These are phyloP conservation scores for Epinotia nisella DNA, from an alignment of 2,888 invertebrate genomes.

Conservation along the genomic window DNA sequence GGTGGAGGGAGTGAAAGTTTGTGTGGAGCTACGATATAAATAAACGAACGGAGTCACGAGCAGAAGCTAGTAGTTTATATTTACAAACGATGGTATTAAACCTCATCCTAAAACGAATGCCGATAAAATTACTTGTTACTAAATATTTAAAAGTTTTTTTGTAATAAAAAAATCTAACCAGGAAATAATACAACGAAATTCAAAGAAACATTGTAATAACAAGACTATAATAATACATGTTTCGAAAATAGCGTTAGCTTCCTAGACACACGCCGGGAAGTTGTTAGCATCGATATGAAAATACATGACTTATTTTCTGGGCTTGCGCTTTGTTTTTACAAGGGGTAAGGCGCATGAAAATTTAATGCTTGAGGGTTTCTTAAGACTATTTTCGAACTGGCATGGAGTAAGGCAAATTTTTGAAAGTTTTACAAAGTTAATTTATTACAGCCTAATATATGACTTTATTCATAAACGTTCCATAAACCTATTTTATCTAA, in stretches of 20 bases:
- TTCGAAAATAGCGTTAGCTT: not conserved
- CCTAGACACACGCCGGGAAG: not conserved
- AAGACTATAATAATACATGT: not conserved
- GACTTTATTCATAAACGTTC: too few relatives aligned
- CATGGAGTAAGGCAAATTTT: not conserved
- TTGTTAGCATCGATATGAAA: slow-evolving; percentile 18
- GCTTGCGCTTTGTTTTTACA: slow-evolving; percentile 17
- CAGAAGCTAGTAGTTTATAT: too few relatives aligned
- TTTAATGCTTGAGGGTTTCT: not conserved
- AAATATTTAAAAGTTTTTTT: too few relatives aligned
- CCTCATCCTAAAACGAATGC: too few relatives aligned
- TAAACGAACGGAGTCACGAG: too few relatives aligned
- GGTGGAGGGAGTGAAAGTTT: too few relatives aligned
- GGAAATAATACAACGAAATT: not conserved
- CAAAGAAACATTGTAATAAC: not conserved
- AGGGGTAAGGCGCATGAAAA: slow-evolving; percentile 22
- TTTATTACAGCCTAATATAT: too few relatives aligned
- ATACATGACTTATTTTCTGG: slow-evolving; percentile 9
- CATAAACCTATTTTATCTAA: too few relatives aligned
- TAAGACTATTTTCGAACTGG: not conserved
- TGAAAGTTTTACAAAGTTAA: not conserved
- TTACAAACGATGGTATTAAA: too few relatives aligned
- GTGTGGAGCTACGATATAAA: too few relatives aligned
- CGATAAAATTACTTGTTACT: too few relatives aligned
- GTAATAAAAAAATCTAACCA: too few relatives aligned